Base-by-base conservation (phyloP, 2,888 invertebrate species). In the Quadriops clusia region DNA sequence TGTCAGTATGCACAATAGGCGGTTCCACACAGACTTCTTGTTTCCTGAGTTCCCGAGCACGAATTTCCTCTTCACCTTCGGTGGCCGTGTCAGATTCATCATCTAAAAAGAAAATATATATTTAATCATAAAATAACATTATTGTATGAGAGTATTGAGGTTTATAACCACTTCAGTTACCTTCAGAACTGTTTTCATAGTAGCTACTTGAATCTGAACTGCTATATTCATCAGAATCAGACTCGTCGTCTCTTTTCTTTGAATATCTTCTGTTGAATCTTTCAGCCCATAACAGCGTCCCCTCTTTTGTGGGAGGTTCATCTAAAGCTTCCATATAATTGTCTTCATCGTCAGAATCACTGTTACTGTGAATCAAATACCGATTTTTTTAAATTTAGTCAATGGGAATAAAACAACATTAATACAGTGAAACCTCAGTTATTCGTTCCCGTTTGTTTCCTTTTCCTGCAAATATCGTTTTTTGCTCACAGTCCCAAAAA, bases 31-130 rank as follows among this genome's bases (percentile, higher is more conserved):
- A 70, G 16, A 77, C 76, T 62, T 78, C 78, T 53, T 74, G 72
- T 42, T 73, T 72, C 17, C 78, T 65, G 40, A 74, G 55, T 49
- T 77, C 77, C 14, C 77, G 65, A 6, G 77, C 77, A 26, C 71
- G 68, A 14, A 74, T 70, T 42, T 78, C 77, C 29, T 72, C 72
- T 57, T 78, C 77, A 6, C 77, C 77, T 56, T 79, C 79, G 1
- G 78, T 78, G 20, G 77, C 76, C n/a, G 78, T 78, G 33, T 75
- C 76, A 37, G 70, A 70, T 38, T 72, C 71, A 41, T 72, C 73
- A 51, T 74, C 77, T 68, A 63, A 53, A 54, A 52, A 30, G 17
- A 33, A 34, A 40, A 24, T 31, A 28, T 36, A 23, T 30, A 21
- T 31, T 24, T 23, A 35, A 23, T 29, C 29, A 29, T 13, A 23